Conservation (phyloP, 2,888 invertebrate genomes). For the Troilus luridus region DNA sequence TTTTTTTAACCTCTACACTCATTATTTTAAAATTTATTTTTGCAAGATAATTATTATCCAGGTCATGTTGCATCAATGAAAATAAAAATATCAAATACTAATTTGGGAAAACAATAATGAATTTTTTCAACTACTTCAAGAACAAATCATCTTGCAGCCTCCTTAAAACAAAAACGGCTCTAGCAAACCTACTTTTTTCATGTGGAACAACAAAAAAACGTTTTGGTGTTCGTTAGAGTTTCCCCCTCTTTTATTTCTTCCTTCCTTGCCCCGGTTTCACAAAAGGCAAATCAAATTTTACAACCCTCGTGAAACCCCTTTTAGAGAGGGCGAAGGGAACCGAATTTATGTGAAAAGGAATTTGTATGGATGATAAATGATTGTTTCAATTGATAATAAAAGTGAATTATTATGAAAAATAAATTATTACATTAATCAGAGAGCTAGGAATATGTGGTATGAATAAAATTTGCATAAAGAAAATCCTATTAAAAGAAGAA, state of each 20-base stretch:
- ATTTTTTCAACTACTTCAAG: background rate
- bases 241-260: background rate
- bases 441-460: too few relatives aligned
- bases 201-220: background rate
- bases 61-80: background rate
- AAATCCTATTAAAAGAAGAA: too few relatives aligned
- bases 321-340: too few relatives aligned
- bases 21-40: background rate
- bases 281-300: slow-evolving; percentile 11
- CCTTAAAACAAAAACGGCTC: background rate
- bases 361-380: too few relatives aligned
- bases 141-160: background rate
- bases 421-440: too few relatives aligned
- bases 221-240: background rate
- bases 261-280: background rate
- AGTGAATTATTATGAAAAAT: too few relatives aligned
- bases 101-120: background rate
- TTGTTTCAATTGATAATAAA: too few relatives aligned
- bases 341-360: too few relatives aligned
- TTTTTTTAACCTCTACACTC: too few relatives aligned
- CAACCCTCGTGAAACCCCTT: background rate
- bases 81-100: background rate
- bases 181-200: background rate
- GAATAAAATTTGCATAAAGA: too few relatives aligned
- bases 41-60: background rate